Evolutionary conservation across 2,797 vertebrate species (phyloP).

Genomic region (Odontamblyopus lacepedii): DNA sequence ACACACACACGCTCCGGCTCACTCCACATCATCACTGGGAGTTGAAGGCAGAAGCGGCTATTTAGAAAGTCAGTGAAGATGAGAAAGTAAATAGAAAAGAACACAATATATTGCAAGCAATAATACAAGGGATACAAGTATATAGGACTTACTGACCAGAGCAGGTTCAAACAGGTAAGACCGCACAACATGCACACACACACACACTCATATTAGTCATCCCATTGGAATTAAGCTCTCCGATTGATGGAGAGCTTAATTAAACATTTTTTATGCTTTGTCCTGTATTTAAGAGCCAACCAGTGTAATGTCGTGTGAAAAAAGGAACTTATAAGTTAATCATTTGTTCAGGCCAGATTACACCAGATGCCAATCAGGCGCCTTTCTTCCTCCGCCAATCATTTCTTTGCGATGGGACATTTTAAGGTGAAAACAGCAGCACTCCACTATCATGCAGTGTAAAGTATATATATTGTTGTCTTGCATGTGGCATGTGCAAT

Average conservation of each 20-base stretch:
- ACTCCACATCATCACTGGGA: constrained; percentile 26
- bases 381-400: constrained; percentile 10
- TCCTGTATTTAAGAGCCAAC: neutral
- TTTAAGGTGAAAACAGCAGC: neutral
- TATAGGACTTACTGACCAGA: constrained; percentile 8
- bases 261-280: neutral
- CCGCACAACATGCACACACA: neutral
- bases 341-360: neutral
- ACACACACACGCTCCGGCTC: constrained; percentile 25
- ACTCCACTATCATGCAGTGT: constrained; percentile 1
- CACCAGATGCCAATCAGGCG: constrained; percentile 11
- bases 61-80: constrained; percentile 8
- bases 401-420: constrained; percentile 8
- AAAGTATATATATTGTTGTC: neutral
- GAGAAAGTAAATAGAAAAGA: constrained; percentile 13
- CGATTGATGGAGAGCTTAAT: neutral
- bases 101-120: neutral
- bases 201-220: neutral
- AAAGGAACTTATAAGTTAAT: neutral
- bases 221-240: neutral
- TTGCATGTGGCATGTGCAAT: neutral
- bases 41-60: constrained; percentile 14
- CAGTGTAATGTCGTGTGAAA: neutral
- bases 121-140: neutral
- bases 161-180: constrained; percentile 58